A percentile compares a stretch with the other conserved stretches of the same genome.
These are phyloP conservation scores for Thera britannica DNA, from an alignment of 2,888 invertebrate species.

Conservation along the genomic window DNA sequence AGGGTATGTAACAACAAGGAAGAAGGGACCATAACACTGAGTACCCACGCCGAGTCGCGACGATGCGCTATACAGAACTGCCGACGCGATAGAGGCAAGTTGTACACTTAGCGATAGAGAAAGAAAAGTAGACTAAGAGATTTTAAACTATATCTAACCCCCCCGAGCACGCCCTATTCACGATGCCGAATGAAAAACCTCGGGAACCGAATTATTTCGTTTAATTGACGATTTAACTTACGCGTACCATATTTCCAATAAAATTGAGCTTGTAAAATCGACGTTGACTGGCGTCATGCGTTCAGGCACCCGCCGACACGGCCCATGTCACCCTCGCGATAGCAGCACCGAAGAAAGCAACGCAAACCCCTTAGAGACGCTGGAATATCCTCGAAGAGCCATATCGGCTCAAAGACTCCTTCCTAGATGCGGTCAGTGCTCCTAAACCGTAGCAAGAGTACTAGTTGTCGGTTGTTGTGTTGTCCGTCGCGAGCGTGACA, in stretches of 20 bases:
- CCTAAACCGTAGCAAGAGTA: neutral
- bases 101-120: constrained; percentile 49
- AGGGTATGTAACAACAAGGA: constrained; percentile 22
- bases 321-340: constrained; percentile 51
- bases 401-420: constrained; percentile 7
- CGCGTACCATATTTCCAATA: constrained; percentile 69
- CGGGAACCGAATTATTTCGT: constrained; percentile 51
- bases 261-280: constrained; percentile 83
- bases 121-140: constrained; percentile 49
- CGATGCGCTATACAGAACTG: constrained; percentile 18
- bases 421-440: neutral
- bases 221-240: constrained; percentile 82
- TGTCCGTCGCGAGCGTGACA: constrained; percentile 52
- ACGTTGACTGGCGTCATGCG: constrained; percentile 63
- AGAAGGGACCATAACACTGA: constrained; percentile 15
- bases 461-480: constrained; percentile 10
- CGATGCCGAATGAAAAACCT: constrained; percentile 39
- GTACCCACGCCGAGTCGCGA: constrained; percentile 4
- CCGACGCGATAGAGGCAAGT: constrained; percentile 47
- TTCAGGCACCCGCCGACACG: constrained; percentile 57
- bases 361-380: constrained; percentile 1
- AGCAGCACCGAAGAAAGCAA: constrained; percentile 27
- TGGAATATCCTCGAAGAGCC: constrained; percentile 1
- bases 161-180: constrained; percentile 55
- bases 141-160: constrained; percentile 50